phyloP scores from a whole-genome alignment of 2,888 invertebrate genomes.

The Tryphoninae sp. region DNA sequence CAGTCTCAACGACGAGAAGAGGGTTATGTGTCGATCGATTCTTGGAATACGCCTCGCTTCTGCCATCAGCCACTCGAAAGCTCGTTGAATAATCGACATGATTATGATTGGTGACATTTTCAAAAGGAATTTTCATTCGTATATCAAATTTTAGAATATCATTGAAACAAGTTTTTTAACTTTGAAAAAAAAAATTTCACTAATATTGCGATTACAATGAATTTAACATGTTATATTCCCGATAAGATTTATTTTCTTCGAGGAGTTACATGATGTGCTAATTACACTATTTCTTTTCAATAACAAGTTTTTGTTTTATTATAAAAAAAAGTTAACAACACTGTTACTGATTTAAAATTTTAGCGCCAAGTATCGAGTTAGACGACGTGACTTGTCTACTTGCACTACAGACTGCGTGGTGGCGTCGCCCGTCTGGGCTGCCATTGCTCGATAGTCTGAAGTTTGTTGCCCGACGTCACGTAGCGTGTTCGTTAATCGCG shows the following conservation, averaged over 20 bases:
- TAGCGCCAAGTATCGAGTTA: background rate
- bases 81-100: background rate
- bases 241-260: too few species aligned
- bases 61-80: conserved; percentile 4
- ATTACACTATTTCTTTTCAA: too few species aligned
- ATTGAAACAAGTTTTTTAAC: too few species aligned
- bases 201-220: too few species aligned
- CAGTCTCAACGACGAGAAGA: conserved; percentile 38
- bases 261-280: too few species aligned
- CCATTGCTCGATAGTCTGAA: background rate
- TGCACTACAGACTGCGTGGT: background rate
- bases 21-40: conserved; percentile 46
- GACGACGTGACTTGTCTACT: background rate
- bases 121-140: too few species aligned
- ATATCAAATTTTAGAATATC: too few species aligned
- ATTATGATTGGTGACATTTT: too few species aligned
- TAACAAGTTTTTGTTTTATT: too few species aligned
- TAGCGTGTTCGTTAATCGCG: conserved; percentile 16
- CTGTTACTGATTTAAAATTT: background rate
- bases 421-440: background rate
- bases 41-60: conserved; percentile 36
- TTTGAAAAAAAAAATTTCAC: too few species aligned
- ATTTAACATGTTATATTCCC: too few species aligned
- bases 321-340: too few species aligned
- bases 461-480: conserved; percentile 17